These are phyloP conservation scores for Hymenochirus boettgeri DNA, from an alignment of 2,113 vertebrate species.

Conservation along the genomic window DNA sequence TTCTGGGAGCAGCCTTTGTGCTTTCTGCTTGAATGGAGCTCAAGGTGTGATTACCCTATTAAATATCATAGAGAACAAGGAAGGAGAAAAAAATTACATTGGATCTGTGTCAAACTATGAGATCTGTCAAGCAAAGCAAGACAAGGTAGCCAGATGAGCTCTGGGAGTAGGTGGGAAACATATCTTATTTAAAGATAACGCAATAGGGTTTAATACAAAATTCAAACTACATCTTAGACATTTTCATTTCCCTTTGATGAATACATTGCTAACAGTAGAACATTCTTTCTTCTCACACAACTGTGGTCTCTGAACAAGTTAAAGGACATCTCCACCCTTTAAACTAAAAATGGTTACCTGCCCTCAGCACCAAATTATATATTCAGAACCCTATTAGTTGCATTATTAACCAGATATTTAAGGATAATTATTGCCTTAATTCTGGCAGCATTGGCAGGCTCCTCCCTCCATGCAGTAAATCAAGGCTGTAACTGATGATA, in stretches of 20 bases:
- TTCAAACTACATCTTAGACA: neutral
- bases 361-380: too few relatives aligned
- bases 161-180: neutral
- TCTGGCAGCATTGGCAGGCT: too few relatives aligned
- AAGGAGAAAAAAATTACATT: neutral
- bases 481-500: too few relatives aligned
- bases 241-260: neutral
- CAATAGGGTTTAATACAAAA: neutral
- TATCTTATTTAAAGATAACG: neutral
- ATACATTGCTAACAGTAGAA: neutral
- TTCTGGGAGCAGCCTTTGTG: slow-evolving; percentile 35
- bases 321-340: too few relatives aligned
- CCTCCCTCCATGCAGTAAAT: too few relatives aligned
- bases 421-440: too few relatives aligned
- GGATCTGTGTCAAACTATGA: slow-evolving; percentile 2
- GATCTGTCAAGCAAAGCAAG: neutral
- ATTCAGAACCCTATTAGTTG: too few relatives aligned
- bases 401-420: too few relatives aligned
- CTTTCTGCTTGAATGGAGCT: slow-evolving; percentile 51
- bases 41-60: slow-evolving; percentile 56
- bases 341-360: too few relatives aligned
- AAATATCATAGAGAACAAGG: slow-evolving; percentile 34
- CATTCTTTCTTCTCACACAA: too few relatives aligned
- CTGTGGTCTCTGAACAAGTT: too few relatives aligned
- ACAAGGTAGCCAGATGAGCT: neutral